These are phyloP conservation scores for Coregonus clupeaformis DNA, from an alignment of 2,113 vertebrate species.

Conservation along the genomic window DNA sequence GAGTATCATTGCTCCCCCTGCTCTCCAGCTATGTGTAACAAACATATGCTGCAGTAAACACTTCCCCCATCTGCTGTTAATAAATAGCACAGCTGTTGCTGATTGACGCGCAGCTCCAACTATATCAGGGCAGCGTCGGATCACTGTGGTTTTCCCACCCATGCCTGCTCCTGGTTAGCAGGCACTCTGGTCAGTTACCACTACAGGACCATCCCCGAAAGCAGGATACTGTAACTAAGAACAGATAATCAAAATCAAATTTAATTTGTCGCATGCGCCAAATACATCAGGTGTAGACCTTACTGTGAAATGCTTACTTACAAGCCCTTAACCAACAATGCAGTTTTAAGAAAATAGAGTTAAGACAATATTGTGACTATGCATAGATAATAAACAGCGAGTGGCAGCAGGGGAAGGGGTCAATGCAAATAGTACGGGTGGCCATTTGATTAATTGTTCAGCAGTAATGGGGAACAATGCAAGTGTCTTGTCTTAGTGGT, in stretches of 20 bases:
- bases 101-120: slow-evolving; percentile 57
- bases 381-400: too few relatives aligned
- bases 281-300: too few relatives aligned
- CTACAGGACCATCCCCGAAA: neutral
- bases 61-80: slow-evolving; percentile 57
- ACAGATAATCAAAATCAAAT: neutral
- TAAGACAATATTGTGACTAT: too few relatives aligned
- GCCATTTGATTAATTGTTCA: neutral
- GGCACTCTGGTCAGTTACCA: slow-evolving; percentile 17
- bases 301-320: too few relatives aligned
- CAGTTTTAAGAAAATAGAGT: too few relatives aligned
- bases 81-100: slow-evolving; percentile 66
- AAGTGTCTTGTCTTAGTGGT: neutral
- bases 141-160: slow-evolving; percentile 50
- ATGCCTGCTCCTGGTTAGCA: slow-evolving; percentile 47
- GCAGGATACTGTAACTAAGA: neutral
- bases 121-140: slow-evolving; percentile 44
- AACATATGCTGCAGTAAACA: slow-evolving; percentile 65
- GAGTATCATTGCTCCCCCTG: slow-evolving; percentile 12
- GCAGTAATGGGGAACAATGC: neutral
- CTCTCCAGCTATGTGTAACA: slow-evolving; percentile 55
- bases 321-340: too few relatives aligned
- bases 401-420: too few relatives aligned
- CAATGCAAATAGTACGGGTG: too few relatives aligned
- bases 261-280: neutral